These are phyloP conservation scores for Acleris literana DNA, from an alignment of 2,888 invertebrate species.

Conservation along the genomic window DNA sequence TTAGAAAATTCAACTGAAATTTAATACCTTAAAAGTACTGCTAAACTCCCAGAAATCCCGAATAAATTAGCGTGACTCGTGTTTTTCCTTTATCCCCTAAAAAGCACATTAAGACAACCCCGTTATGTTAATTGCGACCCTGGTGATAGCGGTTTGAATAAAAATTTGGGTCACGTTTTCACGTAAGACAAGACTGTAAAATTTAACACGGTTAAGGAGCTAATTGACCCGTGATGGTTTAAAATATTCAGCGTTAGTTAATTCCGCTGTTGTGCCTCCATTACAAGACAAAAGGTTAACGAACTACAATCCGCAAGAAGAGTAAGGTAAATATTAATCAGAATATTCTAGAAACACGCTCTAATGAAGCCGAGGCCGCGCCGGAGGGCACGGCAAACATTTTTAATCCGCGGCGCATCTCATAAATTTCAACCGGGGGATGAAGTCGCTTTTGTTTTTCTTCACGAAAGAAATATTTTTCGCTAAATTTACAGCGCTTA, in stretches of 20 bases:
- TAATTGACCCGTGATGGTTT: slow-evolving; percentile 36
- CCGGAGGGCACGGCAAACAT: slow-evolving; percentile 77
- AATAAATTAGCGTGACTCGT: slow-evolving; percentile 26
- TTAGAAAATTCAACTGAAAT: too few relatives aligned
- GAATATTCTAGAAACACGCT: slow-evolving; percentile 71
- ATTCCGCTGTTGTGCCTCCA: slow-evolving; percentile 42
- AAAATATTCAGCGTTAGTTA: slow-evolving; percentile 49
- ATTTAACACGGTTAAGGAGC: slow-evolving; percentile 12
- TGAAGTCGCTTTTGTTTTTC: slow-evolving; percentile 77
- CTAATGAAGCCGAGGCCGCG: slow-evolving; percentile 72
- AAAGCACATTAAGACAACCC: slow-evolving; percentile 29
- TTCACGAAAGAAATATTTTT: slow-evolving; percentile 72
- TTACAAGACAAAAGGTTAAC: slow-evolving; percentile 60
- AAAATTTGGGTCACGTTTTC: slow-evolving; percentile 30
- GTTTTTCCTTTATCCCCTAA: slow-evolving; percentile 19
- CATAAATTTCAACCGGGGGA: slow-evolving; percentile 76
- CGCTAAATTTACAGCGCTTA: slow-evolving; percentile 69
- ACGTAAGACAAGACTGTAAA: slow-evolving; percentile 12
- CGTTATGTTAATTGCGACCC: slow-evolving; percentile 28
- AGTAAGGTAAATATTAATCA: slow-evolving; percentile 80
- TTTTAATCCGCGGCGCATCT: slow-evolving; percentile 81
- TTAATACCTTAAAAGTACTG: too few relatives aligned
- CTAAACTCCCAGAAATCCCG: not conserved
- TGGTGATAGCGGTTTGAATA: slow-evolving; percentile 24
- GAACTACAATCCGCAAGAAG: slow-evolving; percentile 70